These are phyloP conservation scores for Chironomus tentans DNA, from an alignment of 2,888 invertebrate genomes.

Conservation along the genomic window DNA sequence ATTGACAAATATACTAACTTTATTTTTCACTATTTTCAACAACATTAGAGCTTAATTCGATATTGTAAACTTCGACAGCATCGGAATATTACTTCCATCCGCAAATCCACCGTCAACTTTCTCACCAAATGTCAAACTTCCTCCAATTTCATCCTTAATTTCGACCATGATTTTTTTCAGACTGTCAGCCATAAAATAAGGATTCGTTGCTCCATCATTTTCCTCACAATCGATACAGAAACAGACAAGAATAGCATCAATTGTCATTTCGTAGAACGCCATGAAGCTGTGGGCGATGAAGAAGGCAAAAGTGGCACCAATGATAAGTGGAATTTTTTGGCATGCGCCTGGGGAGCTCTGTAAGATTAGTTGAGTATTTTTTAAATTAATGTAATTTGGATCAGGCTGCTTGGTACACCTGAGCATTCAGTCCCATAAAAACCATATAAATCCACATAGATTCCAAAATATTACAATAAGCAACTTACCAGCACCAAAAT, in stretches of 20 bases:
- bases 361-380: no score
- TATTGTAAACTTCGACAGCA: no score
- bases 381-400: no score
- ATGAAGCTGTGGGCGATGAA: constrained; percentile 62
- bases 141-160: constrained; percentile 29
- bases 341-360: constrained; percentile 47
- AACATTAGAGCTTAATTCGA: no score
- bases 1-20: no score
- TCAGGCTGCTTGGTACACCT: no score
- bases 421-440: no score
- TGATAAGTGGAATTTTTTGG: constrained; percentile 51
- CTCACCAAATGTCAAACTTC: not conserved
- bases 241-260: constrained; percentile 58
- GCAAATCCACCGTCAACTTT: not conserved
- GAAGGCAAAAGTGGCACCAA: constrained; percentile 57
- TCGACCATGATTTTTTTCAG: constrained; percentile 57
- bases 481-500: constrained; percentile 37
- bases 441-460: no score
- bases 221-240: constrained; percentile 58
- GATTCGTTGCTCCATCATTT: constrained; percentile 53
- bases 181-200: constrained; percentile 57
- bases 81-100: no score
- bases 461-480: no score
- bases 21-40: no score
- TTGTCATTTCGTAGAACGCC: constrained; percentile 65